Evolutionary conservation across 2,797 vertebrate species (phyloP), one percentile per base, ranked within the genome.

Genomic region (Gobionotothen gibberifrons): DNA sequence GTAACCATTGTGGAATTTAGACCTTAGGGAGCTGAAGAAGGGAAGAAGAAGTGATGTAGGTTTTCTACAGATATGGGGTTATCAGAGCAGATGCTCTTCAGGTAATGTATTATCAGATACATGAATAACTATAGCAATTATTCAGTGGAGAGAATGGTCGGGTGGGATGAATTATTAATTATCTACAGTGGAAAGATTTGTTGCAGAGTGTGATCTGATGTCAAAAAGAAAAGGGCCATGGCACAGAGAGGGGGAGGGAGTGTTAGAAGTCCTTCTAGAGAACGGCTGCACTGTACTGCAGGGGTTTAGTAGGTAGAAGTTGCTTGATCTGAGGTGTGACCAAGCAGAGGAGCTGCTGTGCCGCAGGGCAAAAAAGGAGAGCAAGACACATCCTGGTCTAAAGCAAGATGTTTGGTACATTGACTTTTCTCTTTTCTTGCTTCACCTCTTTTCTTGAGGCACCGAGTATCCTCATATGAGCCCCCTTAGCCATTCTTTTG

Each of bases 61-160:
- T 39, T 80, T 57, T 62, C 13, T 43, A 5, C 26, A 44, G 64
- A 78, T 53, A 82, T 22, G 60, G 39, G 72, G 75, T 85, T 78
- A 79, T 83, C 69, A 69, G 75, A 77, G 73, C 74, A 83, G 64
- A 79, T 75, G 75, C 73, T 87, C 71, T 54, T 68, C 68, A 84
- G 75, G 82, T 90, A 82, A 87, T 79, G 70, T 67, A 75, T 78
- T 58, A 82, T 77, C 51, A 75, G 67, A 78, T 65, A 81, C 79
- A 89, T 87, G 72, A 86, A 85, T 77, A 85, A 86, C 72, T 79
- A 46, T 49, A 73, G 80, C 76, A 79, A 84, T 90, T 87, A 90
- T 90, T 90, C 84, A 87, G 57, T 46, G 56, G 60, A 60, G 42
- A 72, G 74, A 40, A 70, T 61, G 69, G 72, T 76, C 63, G 52